Base-by-base conservation (phyloP, 2,888 invertebrate species). In the Drosophila falleni region DNA sequence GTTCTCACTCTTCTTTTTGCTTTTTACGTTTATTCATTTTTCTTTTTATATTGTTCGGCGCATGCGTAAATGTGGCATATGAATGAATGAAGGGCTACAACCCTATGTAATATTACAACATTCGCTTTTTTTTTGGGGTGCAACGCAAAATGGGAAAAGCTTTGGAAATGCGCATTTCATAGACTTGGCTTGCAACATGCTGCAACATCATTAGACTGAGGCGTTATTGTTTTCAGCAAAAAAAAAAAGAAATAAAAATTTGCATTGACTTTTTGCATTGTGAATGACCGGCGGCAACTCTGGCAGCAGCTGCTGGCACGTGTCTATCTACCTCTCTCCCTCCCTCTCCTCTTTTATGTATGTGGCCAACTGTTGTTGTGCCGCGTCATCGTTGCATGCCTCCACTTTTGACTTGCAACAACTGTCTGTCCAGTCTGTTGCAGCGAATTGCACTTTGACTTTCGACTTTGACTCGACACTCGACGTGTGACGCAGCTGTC, bases 361-460 rank as follows among this genome's bases (percentile, higher is more conserved):
- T 10, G n/a, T 33, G 61, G 67, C 89, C 89, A 83, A 86, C 89
- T 82, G 82, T 88, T 79, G 35, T 61, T 58, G 51, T 79, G 80
- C 65, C 37, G 15, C 41, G 76, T 79, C 82, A 73, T 71, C 51
- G 42, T 60, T 63, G 56, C 67, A 74, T 68, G 31, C 67, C 64
- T 64, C 49, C 79, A 72, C 31, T 62, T 42, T 35, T 33, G 31
- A 23, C 33, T 53, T 56, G 33, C 70, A 35, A 55, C 49, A 63
- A 51, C 33, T 35, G 37, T 46, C 33, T 35, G 37, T 46, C 51
- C 61, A 44, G 26, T 46, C 15, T 50, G 35, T 46, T 46, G 15
- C 29, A 29, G 6, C 29, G 13, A 16, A 31, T 37, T 54, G 62
- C 62, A 41, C 71, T 71, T 73, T 84, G 85, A 80, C 81, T 74